Conservation (phyloP, 1,140 invertebrate species). For the Sweltsa coloradensis region DNA sequence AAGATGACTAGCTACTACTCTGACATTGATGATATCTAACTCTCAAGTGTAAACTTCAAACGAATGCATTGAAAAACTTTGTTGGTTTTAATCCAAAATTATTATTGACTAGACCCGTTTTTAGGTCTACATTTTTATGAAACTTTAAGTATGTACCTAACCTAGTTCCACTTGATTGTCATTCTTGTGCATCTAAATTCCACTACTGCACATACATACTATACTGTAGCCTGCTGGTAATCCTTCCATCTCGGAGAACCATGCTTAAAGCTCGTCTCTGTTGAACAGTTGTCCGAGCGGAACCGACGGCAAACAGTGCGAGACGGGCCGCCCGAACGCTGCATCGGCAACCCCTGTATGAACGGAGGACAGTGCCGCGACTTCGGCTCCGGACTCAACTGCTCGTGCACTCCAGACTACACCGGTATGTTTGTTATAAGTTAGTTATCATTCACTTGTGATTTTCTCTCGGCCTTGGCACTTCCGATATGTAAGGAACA, state of each 20-base stretch:
- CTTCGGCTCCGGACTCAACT: conserved; percentile 88
- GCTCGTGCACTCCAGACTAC: conserved; percentile 76
- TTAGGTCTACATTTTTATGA: not conserved
- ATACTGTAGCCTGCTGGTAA: too few relatives aligned
- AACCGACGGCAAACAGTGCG: conserved; percentile 88
- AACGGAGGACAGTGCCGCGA: conserved; percentile 89
- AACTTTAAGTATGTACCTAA: too few relatives aligned
- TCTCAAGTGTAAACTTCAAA: too few relatives aligned
- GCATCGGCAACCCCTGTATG: conserved; percentile 93
- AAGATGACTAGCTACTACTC: too few relatives aligned
- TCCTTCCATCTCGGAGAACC: too few relatives aligned
- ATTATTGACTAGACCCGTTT: not conserved
- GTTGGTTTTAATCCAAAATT: not conserved
- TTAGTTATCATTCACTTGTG: too few relatives aligned
- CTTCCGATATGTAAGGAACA: too few relatives aligned
- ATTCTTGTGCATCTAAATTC: too few relatives aligned
- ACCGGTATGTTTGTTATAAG: too few relatives aligned
- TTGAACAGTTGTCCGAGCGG: conserved; percentile 79
- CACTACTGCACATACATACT: too few relatives aligned
- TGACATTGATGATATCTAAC: too few relatives aligned
- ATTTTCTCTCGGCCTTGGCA: too few relatives aligned
- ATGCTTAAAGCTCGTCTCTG: conserved; percentile 15
- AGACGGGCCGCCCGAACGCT: conserved; percentile 83
- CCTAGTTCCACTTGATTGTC: not conserved
- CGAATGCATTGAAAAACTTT: not conserved